A percentile compares a stretch with the other conserved stretches of the same genome.
Evolutionary conservation across 2,888 invertebrate genomes (phyloP).

Genomic region (Tenthredo scrophulariae): DNA sequence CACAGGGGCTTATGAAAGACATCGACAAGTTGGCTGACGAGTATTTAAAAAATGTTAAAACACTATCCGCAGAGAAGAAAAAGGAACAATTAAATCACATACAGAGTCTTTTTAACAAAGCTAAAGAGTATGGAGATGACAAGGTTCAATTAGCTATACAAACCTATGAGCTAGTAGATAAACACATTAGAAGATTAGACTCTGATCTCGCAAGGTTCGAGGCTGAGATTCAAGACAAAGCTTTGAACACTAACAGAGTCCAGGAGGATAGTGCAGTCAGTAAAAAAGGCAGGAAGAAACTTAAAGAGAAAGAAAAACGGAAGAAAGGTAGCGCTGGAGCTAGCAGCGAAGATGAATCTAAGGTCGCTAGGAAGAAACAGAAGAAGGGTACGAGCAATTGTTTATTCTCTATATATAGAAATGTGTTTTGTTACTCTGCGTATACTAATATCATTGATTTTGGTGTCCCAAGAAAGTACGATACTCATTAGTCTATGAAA

Average conservation of each 20-base stretch:
- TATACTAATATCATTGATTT: background rate
- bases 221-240: conserved; percentile 97
- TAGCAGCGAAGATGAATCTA: conserved; percentile 76
- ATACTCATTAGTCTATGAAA: background rate
- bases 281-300: conserved; percentile 87
- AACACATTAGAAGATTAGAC: conserved; percentile 97
- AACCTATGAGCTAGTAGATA: conserved; percentile 98
- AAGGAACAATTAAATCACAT: conserved; percentile 92
- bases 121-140: conserved; percentile 97
- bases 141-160: conserved; percentile 98
- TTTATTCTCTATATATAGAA: background rate
- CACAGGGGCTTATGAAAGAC: conserved; percentile 93
- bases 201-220: conserved; percentile 98
- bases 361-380: conserved; percentile 80
- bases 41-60: conserved; percentile 87
- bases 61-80: conserved; percentile 87
- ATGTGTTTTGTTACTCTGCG: background rate
- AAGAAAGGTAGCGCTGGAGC: conserved; percentile 79
- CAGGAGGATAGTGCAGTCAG: conserved; percentile 84
- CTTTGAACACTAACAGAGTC: conserved; percentile 87
- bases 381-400: conserved; percentile 78
- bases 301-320: conserved; percentile 84
- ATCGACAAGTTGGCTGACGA: conserved; percentile 93
- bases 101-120: conserved; percentile 94
- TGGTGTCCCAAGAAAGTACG: background rate